Evolutionary conservation across 2,797 vertebrate species (phyloP), one percentile per base, ranked within the genome.

Genomic region (Characodon lateralis): DNA sequence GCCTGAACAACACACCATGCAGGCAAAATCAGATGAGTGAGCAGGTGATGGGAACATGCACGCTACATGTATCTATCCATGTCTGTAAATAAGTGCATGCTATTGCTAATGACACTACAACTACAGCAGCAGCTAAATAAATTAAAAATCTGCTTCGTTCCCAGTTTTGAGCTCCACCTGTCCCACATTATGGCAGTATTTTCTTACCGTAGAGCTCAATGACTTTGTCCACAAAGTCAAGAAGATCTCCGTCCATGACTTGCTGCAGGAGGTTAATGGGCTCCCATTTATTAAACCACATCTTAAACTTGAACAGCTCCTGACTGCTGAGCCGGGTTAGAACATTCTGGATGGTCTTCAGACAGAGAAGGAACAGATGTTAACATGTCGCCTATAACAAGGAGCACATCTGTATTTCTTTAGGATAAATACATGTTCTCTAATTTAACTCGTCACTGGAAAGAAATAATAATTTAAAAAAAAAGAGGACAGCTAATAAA

Each of bases 201-300:
- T 83, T 73, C 86, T 88, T 86, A 92, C 94, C 94, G 12, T 88
- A 75, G 13, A 78, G 14, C 79, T 94, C 93, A 6, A 95, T 69
- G 46, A 87, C 87, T 74, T 13, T 90, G 86, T 95, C 94, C 84
- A 95, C 94, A 73, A 94, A 87, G 82, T 94, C 91, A 0, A 95
- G 90, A 28, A 90, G 5, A 80, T 95, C 94, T 72, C 83, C 88
- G 0, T 93, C 84, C 74, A 82, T 46, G 70, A 83, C 6, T 0
- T 89, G 58, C 5, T 66, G 6, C 22, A 71, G n/a, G 1, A 48
- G 72, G 16, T 84, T 1, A 1, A 2, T 22, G 14, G 16, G 0
- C 26, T 93, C 74, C 59, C 78, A 78, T 5, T 82, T 80, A 70
- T 22, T 58, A 82, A 91, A 83, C 8, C 51, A 55, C 5, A 77